Evolutionary conservation across 2,888 invertebrate genomes (phyloP).

Genomic region (Petrolisthes manimaculis): DNA sequence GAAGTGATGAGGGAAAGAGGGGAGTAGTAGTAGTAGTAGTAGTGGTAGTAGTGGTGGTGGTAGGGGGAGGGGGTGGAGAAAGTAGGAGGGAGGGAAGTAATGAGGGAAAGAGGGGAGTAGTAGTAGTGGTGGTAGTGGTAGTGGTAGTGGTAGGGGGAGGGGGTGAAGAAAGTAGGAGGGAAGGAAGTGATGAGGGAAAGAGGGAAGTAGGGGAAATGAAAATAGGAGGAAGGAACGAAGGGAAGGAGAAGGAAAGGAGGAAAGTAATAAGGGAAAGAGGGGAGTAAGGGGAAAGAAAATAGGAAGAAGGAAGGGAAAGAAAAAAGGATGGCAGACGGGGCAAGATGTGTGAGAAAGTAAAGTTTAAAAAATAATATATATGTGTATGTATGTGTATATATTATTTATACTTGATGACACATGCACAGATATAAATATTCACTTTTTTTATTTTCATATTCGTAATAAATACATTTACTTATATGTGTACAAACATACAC

Average conservation of each 20-base stretch:
- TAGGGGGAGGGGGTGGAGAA: not conserved
- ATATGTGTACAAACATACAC: too few species aligned
- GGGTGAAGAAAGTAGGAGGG: slow-evolving; percentile 5
- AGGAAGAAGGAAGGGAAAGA: not conserved
- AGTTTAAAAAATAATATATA: too few species aligned
- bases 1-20: not conserved
- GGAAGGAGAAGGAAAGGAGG: not conserved
- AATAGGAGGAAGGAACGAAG: not conserved
- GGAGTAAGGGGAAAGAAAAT: slow-evolving; percentile 16
- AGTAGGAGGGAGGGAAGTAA: not conserved
- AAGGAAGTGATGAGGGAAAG: slow-evolving; percentile 15
- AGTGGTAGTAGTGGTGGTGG: not conserved
- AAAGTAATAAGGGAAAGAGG: not conserved
- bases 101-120: slow-evolving; percentile 1
- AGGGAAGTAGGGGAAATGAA: not conserved
- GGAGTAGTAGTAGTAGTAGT: not conserved
- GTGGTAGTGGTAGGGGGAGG: not conserved
- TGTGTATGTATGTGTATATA: too few species aligned
- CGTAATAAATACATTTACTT: too few species aligned
- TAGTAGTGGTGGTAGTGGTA: not conserved
- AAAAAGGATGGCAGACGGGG: too few species aligned
- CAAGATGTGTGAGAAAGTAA: not conserved
- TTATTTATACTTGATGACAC: too few species aligned
- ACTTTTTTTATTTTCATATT: too few species aligned
- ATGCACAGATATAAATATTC: too few species aligned